These are phyloP conservation scores for Rhagium mordax DNA, from an alignment of 2,888 invertebrate genomes.

Conservation along the genomic window DNA sequence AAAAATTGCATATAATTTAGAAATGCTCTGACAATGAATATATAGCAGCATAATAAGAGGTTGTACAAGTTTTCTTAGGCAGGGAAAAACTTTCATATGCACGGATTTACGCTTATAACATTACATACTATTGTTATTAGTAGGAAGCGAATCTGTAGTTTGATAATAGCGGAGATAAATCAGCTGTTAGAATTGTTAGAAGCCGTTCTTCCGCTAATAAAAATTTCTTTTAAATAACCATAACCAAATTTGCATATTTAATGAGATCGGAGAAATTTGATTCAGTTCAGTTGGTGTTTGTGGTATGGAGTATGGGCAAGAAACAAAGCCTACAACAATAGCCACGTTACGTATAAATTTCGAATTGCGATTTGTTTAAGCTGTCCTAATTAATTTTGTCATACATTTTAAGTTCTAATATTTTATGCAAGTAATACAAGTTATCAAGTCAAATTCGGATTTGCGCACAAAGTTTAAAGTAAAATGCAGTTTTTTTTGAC, in stretches of 20 bases:
- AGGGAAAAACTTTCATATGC: not conserved
- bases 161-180: not conserved
- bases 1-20: too few species aligned
- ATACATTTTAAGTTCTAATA: too few species aligned
- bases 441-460: too few species aligned
- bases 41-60: too few species aligned
- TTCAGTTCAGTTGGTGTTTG: conserved; percentile 1
- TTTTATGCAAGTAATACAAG: too few species aligned
- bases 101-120: not conserved
- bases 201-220: conserved; percentile 14
- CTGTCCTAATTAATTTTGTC: not conserved
- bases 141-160: not conserved
- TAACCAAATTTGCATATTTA: conserved; percentile 8
- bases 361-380: not conserved
- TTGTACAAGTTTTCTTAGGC: too few species aligned
- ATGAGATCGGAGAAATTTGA: conserved; percentile 10
- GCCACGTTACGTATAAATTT: not conserved
- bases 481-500: too few species aligned
- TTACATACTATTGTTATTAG: not conserved
- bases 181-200: not conserved
- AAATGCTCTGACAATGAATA: too few species aligned
- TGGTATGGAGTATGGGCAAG: not conserved
- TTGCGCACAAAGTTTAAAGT: too few species aligned
- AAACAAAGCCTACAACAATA: not conserved
- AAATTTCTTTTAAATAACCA: conserved; percentile 1